Percentiles rank a stretch among this genome's conserved stretches.
Evolutionary conservation across 2,797 vertebrate species (phyloP).

Genomic region (Tolypeutes matacus): DNA sequence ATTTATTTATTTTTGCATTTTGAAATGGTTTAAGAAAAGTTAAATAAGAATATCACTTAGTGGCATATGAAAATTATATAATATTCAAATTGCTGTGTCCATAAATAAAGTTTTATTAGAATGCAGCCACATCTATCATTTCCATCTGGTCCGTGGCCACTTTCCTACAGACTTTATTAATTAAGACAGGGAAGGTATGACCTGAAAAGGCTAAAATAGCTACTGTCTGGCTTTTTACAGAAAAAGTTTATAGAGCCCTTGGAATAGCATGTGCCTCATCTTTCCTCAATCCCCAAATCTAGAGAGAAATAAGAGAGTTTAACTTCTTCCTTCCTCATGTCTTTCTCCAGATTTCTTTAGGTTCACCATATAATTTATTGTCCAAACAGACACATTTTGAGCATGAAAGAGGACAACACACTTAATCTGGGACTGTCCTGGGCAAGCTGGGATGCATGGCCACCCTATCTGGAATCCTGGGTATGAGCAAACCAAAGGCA

Average conservation of each 20-base stretch:
- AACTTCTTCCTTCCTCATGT: background rate
- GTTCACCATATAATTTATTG: background rate
- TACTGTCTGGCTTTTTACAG: background rate
- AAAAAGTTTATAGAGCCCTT: background rate
- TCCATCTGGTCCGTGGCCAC: background rate
- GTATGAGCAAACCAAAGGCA: background rate
- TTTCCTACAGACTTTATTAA: background rate
- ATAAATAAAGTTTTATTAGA: background rate
- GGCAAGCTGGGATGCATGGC: background rate
- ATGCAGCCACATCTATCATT: background rate
- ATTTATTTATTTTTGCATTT: background rate
- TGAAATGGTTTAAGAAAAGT: background rate
- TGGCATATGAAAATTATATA: background rate
- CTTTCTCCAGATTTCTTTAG: background rate
- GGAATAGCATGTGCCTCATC: background rate
- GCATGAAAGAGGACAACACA: background rate
- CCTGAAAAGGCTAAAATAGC: background rate
- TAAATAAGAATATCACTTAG: slow-evolving; percentile 39
- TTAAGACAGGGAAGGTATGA: slow-evolving; percentile 2
- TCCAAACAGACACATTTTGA: background rate
- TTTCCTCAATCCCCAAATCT: background rate
- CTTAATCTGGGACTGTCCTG: background rate
- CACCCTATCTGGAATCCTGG: background rate
- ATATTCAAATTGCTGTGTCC: background rate
- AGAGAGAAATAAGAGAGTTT: background rate